Conservation (phyloP, 2,797 vertebrate genomes). For the Alosa sapidissima region DNA sequence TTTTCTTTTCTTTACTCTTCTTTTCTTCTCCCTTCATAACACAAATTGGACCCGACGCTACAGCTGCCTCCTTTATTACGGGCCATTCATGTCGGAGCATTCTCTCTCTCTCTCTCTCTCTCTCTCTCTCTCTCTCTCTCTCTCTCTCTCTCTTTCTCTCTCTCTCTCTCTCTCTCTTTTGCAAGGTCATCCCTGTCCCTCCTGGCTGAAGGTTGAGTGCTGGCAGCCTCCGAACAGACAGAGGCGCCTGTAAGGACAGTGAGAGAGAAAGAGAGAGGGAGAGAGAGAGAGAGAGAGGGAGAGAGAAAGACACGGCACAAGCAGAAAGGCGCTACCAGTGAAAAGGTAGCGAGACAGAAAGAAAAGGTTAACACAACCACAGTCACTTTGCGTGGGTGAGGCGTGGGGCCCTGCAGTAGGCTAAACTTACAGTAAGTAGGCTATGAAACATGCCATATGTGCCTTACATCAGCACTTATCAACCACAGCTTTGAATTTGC, state of each 20-base stretch:
- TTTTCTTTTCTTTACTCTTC: constrained; percentile 36
- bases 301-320: not conserved
- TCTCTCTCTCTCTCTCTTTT: not conserved
- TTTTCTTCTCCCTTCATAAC: not conserved
- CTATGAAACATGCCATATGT: not conserved
- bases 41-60: not conserved
- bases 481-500: not conserved
- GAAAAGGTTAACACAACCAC: not conserved
- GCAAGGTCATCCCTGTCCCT: constrained; percentile 16
- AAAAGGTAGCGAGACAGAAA: not conserved
- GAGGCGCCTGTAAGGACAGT: not conserved
- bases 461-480: not conserved
- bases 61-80: constrained; percentile 43
- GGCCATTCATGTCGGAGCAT: constrained; percentile 54
- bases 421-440: not conserved
- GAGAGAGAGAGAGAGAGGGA: not conserved
- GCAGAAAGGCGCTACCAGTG: too few species aligned
- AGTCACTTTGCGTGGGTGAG: not conserved
- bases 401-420: not conserved
- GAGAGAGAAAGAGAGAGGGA: not conserved
- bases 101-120: not conserved
- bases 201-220: constrained; percentile 21
- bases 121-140: not conserved
- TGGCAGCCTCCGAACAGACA: not conserved
- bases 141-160: not conserved